Base-by-base conservation (phyloP, 92 coral and sea anemone genomes). In the Diadumene lineata region DNA sequence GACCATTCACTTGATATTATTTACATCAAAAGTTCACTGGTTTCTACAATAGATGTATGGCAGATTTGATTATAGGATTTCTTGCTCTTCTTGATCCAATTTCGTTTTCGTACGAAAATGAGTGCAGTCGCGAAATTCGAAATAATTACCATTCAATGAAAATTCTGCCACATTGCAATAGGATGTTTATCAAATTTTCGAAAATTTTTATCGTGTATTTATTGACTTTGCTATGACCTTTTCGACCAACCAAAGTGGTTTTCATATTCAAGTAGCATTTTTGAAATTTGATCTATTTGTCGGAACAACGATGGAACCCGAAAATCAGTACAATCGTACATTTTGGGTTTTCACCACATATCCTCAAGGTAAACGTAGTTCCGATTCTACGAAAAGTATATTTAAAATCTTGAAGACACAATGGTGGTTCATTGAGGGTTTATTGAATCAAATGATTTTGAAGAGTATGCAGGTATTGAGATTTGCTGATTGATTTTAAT, bases 111-210 rank as follows among this genome's bases (percentile, higher is more conserved):
- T 30, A 3, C 43, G 53, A 51, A 32, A 70, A 56, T 17, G 63
- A 53, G 75, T 43, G 66, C 23, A 72, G n/a, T 72, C 66, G 77
- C 22, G n/a, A 28, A 56, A 61, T 1, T 21, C 32, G 56, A 56
- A 72, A 72, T n/a, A 55, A 56, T 62, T 72, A 51, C 43, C 55
- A 56, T 7, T 29, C 57, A 71, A 56, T 50, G 76, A 71, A 72
- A 60, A 63, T 43, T 46, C 79, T 80, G 73, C 53, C 83, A 81
- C 79, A 55, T 80, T 23, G 53, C 80, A 62, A 57, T 64, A 43
- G 74, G 74, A 50, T 76, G 82, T 76, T 86, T 86, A 81, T 86
- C 86, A 76, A 71, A 43, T 80, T 85, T 70, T 25, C 73, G 27
- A 77, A 64, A 32, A n/a, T 81, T 69, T 68, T 86, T 64, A 24